These are phyloP conservation scores for Drepanosiphum platanoidis DNA, from an alignment of 2,888 invertebrate genomes.

Conservation along the genomic window DNA sequence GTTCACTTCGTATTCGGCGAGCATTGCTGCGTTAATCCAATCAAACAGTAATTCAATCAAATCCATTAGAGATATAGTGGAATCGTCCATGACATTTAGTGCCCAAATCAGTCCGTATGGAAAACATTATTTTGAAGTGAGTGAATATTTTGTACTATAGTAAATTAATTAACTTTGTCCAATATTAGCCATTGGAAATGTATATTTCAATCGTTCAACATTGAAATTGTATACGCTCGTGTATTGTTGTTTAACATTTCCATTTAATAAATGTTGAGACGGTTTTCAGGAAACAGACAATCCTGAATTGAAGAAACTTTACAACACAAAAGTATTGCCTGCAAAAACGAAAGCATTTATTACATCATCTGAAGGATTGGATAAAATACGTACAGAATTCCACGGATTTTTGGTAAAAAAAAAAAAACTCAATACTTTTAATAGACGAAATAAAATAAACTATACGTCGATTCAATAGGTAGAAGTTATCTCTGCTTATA, in stretches of 20 bases:
- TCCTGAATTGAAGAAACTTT: slow-evolving; percentile 73
- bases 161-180: too few relatives aligned
- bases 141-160: too few relatives aligned
- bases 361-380: background rate
- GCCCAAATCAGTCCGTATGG: slow-evolving; percentile 78
- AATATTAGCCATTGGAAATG: too few relatives aligned
- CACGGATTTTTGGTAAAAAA: background rate
- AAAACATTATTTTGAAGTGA: slow-evolving; percentile 75
- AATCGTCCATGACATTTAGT: slow-evolving; percentile 75
- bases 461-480: slow-evolving; percentile 70
- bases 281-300: slow-evolving; percentile 75
- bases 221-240: too few relatives aligned
- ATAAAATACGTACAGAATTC: slow-evolving; percentile 1
- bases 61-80: slow-evolving; percentile 73
- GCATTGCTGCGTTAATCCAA: slow-evolving; percentile 79
- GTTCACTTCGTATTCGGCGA: slow-evolving; percentile 80
- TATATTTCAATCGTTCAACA: too few relatives aligned
- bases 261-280: too few relatives aligned
- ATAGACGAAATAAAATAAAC: too few relatives aligned
- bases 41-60: slow-evolving; percentile 77
- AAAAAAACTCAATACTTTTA: background rate
- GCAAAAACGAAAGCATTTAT: background rate
- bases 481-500: slow-evolving; percentile 75
- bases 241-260: too few relatives aligned
- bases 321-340: slow-evolving; percentile 67